Evolutionary conservation across 1,140 invertebrate species (phyloP).

Genomic region (Medauroidea extradentata): DNA sequence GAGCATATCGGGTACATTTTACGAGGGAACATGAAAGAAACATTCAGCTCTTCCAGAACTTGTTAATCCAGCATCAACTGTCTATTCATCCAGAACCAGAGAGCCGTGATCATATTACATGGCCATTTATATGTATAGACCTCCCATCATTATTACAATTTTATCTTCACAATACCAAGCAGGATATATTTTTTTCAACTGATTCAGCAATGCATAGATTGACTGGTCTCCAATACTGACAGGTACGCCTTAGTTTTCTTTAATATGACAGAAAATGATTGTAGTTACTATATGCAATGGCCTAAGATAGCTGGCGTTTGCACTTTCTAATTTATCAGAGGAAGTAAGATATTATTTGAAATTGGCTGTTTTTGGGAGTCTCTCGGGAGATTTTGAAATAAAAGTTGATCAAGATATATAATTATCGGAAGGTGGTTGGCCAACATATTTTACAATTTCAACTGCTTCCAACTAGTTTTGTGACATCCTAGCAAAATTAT

Average conservation of each 20-base stretch:
- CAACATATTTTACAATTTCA: no score
- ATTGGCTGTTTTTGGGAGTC: no score
- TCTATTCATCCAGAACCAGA: background rate
- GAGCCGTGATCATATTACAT: conserved; percentile 1
- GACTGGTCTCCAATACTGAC: conserved; percentile 22
- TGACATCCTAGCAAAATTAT: background rate
- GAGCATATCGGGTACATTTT: conserved; percentile 13
- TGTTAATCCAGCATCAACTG: conserved; percentile 15
- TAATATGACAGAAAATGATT: background rate
- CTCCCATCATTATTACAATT: conserved; percentile 27
- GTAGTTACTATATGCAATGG: background rate
- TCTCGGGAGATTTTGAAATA: no score
- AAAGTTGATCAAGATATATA: background rate
- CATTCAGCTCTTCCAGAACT: conserved; percentile 15
- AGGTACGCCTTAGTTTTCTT: background rate
- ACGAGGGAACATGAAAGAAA: conserved; percentile 19
- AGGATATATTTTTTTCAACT: conserved; percentile 27
- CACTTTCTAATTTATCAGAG: background rate
- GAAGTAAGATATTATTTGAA: background rate
- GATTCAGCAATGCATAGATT: conserved; percentile 25
- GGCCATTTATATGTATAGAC: conserved; percentile 27
- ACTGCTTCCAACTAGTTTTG: no score
- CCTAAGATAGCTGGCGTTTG: background rate
- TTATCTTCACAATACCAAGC: conserved; percentile 26
- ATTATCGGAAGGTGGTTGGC: background rate